Evolutionary conservation across 2,888 invertebrate species (phyloP).

Genomic region (Erebia ligea): DNA sequence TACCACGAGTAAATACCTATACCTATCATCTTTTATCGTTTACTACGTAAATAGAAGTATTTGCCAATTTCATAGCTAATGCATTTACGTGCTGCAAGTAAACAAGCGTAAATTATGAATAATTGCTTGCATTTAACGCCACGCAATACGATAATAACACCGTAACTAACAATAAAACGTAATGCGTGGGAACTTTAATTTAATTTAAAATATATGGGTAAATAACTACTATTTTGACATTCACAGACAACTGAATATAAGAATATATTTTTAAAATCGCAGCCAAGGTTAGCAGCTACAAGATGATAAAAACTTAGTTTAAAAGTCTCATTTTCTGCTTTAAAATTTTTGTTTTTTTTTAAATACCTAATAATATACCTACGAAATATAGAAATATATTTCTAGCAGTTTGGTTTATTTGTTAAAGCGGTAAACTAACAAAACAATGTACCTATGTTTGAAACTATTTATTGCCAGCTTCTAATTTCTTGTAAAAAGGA

Average conservation of each 20-base stretch:
- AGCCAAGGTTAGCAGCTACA: background rate
- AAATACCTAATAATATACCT: background rate
- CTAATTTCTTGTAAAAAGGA: slow-evolving; percentile 12
- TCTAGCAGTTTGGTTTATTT: slow-evolving; percentile 21
- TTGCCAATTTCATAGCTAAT: background rate
- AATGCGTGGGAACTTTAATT: background rate
- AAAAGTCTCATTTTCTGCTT: background rate
- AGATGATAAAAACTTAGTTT: background rate
- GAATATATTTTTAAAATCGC: background rate
- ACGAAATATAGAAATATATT: background rate
- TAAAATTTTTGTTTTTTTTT: background rate
- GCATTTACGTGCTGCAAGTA: slow-evolving; percentile 2
- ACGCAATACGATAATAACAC: background rate
- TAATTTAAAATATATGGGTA: background rate
- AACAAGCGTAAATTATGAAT: background rate
- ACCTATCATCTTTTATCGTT: background rate
- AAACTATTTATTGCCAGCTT: slow-evolving; percentile 1
- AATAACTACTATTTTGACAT: background rate
- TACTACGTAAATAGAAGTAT: no score
- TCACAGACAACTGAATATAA: background rate
- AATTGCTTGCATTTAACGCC: background rate
- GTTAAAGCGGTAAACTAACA: slow-evolving; percentile 1
- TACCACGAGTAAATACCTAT: background rate
- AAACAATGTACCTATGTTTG: background rate
- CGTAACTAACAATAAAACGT: background rate